Base-by-base conservation (phyloP, 2,113 vertebrate genomes). In the Saiga tatarica region DNA sequence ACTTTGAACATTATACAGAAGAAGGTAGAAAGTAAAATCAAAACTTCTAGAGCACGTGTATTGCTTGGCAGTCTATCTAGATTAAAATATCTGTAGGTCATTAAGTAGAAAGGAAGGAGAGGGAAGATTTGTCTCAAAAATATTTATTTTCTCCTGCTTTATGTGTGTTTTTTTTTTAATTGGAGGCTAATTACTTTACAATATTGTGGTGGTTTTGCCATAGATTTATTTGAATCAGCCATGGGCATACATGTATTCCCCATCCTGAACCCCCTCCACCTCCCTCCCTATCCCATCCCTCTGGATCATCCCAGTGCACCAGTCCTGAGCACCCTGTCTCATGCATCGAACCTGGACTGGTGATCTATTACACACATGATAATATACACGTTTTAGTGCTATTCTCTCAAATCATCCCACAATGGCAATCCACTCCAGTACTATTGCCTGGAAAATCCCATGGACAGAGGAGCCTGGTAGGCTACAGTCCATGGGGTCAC, bases 101-200 rank as follows among this genome's bases (percentile, higher is more conserved):
- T 99, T 99, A 99, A 98, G 98, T 98, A 99, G 98, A 92, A 98
- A 98, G 96, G 97, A 98, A 99, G 98, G 98, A 99, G 98, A 99
- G 90, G 85, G 82, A 81, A 97, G 36, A 81, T 60, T 97, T 98
- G 87, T 59, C 71, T 97, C 36, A 98, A 98, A 99, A 98, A 98
- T 95, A 98, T 96, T 98, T 91, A 97, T 91, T 96, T 97, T 67
- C n/a, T 71, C 8, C 9, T 71, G n/a, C 4, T 21, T 71, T 71
- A 10, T 67, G 6, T 55, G n/a, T 28, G 42, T 6, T 33, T 10
- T 67, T n/a, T 67, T 36, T 67, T 67, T 5, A n/a, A 21, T 71
- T 71, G 64, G 64, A 71, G n/a, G 64, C 64, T 71, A 36, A 36
- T 36, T 71, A 21, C 9, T 36, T 36, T 36, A 36, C 9, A 71